phyloP scores from a whole-genome alignment of 2,113 vertebrate species.

The Megaceryle torquata region DNA sequence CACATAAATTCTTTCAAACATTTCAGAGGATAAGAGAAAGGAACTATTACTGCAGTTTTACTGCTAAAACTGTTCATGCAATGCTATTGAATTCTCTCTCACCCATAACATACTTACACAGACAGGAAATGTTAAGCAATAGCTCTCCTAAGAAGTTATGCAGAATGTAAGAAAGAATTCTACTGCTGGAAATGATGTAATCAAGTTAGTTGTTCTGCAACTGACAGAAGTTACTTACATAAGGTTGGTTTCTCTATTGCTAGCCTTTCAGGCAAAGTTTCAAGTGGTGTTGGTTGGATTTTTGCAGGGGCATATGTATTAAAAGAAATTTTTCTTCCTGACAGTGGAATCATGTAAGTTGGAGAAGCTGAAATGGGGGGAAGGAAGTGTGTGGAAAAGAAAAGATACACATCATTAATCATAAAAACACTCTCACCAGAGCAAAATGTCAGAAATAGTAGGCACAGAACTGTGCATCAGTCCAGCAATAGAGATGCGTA shows the following conservation, averaged over 20 bases:
- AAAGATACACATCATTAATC: not conserved
- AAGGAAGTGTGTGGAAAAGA: not conserved
- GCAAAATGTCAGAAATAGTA: not conserved
- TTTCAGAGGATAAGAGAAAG: not conserved
- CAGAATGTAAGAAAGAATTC: not conserved
- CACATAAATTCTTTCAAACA: not conserved
- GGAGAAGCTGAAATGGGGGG: slow-evolving; percentile 51
- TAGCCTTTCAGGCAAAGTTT: slow-evolving; percentile 67
- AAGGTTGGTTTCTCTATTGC: slow-evolving; percentile 58
- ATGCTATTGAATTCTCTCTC: not conserved
- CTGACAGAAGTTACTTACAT: slow-evolving; percentile 40
- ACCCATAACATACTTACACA: not conserved
- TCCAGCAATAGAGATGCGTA: not conserved
- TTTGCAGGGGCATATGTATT: slow-evolving; percentile 87
- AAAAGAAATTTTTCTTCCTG: slow-evolving; percentile 79
- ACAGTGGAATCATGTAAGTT: slow-evolving; percentile 57
- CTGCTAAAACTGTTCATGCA: not conserved
- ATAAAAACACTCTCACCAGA: not conserved
- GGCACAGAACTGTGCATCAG: not conserved
- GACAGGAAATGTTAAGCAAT: not conserved
- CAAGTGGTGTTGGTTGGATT: slow-evolving; percentile 80
- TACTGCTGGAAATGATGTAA: not conserved
- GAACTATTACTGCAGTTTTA: not conserved
- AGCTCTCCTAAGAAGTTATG: not conserved
- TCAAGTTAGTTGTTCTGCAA: not conserved